Evolutionary conservation across 2,113 vertebrate genomes (phyloP).

Genomic region (Gila orcuttii): DNA sequence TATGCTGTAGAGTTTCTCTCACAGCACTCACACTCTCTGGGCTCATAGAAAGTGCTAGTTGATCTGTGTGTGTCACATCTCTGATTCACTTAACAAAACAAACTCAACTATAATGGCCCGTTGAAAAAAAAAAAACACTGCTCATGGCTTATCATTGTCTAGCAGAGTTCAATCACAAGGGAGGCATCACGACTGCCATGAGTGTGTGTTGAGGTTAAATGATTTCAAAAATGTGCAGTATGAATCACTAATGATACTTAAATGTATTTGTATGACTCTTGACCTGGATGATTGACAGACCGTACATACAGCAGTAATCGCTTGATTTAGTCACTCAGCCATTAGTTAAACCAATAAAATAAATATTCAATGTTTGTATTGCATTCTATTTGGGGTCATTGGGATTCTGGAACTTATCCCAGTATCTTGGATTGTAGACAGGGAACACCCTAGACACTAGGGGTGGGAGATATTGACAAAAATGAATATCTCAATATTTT

Average conservation of each 20-base stretch:
- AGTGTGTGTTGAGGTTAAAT: slow-evolving; percentile 7
- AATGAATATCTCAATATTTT: too few relatives aligned
- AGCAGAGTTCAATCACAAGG: neutral
- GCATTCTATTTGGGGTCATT: neutral
- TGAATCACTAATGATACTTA: neutral
- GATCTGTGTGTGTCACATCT: slow-evolving; percentile 25
- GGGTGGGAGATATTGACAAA: too few relatives aligned
- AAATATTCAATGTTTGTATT: neutral
- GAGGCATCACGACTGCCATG: neutral
- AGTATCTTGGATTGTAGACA: neutral
- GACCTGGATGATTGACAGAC: neutral
- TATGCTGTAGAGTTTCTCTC: slow-evolving; percentile 9
- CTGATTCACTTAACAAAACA: slow-evolving; percentile 28
- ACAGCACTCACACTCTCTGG: neutral
- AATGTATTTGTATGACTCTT: neutral
- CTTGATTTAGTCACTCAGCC: neutral
- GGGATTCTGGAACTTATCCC: neutral
- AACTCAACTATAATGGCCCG: neutral
- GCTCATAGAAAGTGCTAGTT: slow-evolving; percentile 28
- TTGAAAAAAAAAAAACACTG: slow-evolving; percentile 31
- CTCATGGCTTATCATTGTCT: neutral
- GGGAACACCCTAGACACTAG: neutral
- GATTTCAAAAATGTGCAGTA: neutral
- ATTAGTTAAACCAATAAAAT: neutral
- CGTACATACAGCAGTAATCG: neutral